These are phyloP conservation scores for Neoniphon sammara DNA, from an alignment of 2,797 vertebrate genomes.

Conservation along the genomic window DNA sequence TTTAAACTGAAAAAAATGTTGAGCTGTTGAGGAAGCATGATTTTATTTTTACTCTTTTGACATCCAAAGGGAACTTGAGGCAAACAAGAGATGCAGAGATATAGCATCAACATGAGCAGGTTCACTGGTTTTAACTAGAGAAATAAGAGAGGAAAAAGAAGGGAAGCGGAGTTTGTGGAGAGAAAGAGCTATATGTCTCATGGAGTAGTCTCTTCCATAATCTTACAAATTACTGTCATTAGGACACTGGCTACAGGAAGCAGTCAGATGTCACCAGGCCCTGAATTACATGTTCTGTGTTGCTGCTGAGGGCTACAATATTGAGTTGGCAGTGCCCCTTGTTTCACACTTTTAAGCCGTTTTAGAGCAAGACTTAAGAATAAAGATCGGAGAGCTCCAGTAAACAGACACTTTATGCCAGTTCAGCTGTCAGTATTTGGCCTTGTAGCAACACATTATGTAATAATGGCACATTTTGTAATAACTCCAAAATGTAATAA, in stretches of 20 bases:
- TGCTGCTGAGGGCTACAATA: constrained; percentile 23
- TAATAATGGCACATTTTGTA: too few relatives aligned
- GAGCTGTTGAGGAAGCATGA: constrained; percentile 27
- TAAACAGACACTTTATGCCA: neutral
- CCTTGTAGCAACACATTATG: too few relatives aligned
- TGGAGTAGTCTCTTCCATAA: constrained; percentile 52
- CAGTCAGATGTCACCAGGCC: constrained; percentile 47
- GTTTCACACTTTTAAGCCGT: constrained; percentile 9
- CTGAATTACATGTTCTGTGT: constrained; percentile 62
- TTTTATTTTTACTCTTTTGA: constrained; percentile 22
- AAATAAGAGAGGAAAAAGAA: constrained; percentile 6
- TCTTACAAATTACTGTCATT: constrained; percentile 76
- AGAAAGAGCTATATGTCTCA: constrained; percentile 3
- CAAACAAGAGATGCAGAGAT: constrained; percentile 32
- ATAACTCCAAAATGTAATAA: too few relatives aligned
- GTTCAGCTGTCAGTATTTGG: neutral
- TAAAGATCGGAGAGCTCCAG: neutral
- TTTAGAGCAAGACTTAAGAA: neutral
- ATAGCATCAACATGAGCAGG: neutral
- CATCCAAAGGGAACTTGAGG: constrained; percentile 30
- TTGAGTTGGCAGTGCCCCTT: constrained; percentile 19
- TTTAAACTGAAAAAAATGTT: constrained; percentile 25
- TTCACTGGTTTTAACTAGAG: neutral
- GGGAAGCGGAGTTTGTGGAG: constrained; percentile 12
- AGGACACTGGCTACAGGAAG: constrained; percentile 57